These are phyloP conservation scores for Muscina levida DNA, from an alignment of 2,888 invertebrate genomes.

Conservation along the genomic window DNA sequence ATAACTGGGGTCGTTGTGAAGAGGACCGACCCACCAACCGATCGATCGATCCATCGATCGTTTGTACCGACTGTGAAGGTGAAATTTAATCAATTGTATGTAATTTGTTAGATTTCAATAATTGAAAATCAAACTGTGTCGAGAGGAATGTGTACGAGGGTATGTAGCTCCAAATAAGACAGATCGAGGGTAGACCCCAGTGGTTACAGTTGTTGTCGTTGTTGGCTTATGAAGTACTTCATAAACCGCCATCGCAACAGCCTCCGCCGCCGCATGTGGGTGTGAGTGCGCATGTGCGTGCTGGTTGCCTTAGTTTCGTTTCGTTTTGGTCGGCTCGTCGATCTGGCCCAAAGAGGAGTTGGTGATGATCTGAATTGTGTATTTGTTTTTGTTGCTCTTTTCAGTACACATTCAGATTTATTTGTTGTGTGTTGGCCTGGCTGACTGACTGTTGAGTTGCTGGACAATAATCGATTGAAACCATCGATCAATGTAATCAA, in stretches of 20 bases:
- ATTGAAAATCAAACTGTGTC: conserved; percentile 47
- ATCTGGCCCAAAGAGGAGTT: conserved; percentile 51
- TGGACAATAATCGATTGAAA: conserved; percentile 78
- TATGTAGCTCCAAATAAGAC: conserved; percentile 37
- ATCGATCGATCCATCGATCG: no score
- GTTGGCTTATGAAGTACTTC: not conserved
- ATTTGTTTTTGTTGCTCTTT: conserved; percentile 14
- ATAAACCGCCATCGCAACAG: not conserved
- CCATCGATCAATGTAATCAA: conserved; percentile 76
- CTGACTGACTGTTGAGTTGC: conserved; percentile 63
- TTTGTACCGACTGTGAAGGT: conserved; percentile 43
- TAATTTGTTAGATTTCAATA: conserved; percentile 76
- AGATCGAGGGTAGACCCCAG: conserved; percentile 11
- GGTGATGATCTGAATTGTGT: conserved; percentile 56
- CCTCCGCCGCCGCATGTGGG: conserved; percentile 66
- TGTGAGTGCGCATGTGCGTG: conserved; percentile 56
- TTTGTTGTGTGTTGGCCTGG: conserved; percentile 26
- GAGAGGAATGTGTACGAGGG: conserved; percentile 11
- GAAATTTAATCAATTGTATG: conserved; percentile 78
- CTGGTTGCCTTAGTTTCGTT: not conserved
- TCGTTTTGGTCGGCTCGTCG: conserved; percentile 59
- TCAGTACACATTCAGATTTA: conserved; percentile 23
- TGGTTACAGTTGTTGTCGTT: not conserved
- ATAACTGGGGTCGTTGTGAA: no score
- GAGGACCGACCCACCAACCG: no score